Conservation (phyloP, 2,113 vertebrate species). For the Pholis gunnellus region DNA sequence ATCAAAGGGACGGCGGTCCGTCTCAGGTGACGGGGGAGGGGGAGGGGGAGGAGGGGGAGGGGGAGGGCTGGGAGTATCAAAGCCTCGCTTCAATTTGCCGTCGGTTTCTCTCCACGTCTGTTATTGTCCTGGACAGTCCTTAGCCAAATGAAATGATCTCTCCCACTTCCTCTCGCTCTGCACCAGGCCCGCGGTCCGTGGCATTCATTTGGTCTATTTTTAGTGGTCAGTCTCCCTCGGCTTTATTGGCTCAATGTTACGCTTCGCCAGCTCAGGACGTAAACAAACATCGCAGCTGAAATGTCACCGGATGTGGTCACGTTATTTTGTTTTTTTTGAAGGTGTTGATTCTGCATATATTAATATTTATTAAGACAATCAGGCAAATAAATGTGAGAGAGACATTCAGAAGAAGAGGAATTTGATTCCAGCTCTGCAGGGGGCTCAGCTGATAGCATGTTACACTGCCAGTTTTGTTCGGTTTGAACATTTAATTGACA, state of each 20-base stretch:
- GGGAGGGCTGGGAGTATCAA: constrained; percentile 34
- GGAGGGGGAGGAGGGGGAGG: neutral
- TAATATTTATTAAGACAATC: constrained; percentile 29
- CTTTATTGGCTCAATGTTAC: constrained; percentile 53
- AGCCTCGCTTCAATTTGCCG: constrained; percentile 44
- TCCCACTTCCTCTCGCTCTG: constrained; percentile 33
- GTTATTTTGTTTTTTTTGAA: constrained; percentile 26
- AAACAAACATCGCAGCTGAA: constrained; percentile 65
- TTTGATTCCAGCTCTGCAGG: constrained; percentile 24
- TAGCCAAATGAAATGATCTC: constrained; percentile 59
- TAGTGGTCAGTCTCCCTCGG: constrained; percentile 57
- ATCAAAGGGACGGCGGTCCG: constrained; percentile 39
- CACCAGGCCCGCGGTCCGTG: constrained; percentile 45
- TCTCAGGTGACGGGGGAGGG: constrained; percentile 40
- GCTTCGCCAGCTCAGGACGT: constrained; percentile 53
- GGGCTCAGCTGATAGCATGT: neutral
- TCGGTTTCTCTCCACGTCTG: constrained; percentile 37
- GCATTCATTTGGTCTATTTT: constrained; percentile 65
- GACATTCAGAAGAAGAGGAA: neutral
- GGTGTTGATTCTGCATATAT: constrained; percentile 15
- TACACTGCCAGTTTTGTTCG: neutral
- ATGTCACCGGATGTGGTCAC: constrained; percentile 49
- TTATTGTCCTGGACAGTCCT: constrained; percentile 39
- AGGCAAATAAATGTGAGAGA: constrained; percentile 8
- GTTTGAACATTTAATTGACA: constrained; percentile 10